Conservation (phyloP, 2,888 invertebrate genomes). For the Trachelus stipa region DNA sequence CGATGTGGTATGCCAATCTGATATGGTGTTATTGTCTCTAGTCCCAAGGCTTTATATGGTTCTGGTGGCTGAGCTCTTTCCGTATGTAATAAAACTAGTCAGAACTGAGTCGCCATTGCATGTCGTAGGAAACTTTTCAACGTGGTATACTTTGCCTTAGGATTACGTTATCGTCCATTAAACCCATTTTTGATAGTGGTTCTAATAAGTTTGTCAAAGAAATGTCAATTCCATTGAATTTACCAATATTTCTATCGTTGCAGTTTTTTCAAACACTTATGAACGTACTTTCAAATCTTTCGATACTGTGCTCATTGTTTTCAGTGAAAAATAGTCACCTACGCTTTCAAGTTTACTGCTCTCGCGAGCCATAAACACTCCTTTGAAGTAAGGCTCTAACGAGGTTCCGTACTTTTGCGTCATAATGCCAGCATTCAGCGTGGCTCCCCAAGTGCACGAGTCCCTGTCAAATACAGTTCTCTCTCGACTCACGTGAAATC, state of each 20-base stretch:
- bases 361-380: conserved; percentile 40
- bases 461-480: background rate
- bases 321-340: background rate
- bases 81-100: conserved; percentile 21
- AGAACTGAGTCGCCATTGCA: background rate
- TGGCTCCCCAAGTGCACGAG: conserved; percentile 29
- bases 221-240: background rate
- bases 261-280: background rate
- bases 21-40: conserved; percentile 47
- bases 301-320: background rate
- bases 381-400: conserved; percentile 46
- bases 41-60: conserved; percentile 13
- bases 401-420: conserved; percentile 41
- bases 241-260: background rate
- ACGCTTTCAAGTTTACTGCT: background rate
- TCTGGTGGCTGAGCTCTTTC: conserved; percentile 23
- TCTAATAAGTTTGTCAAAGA: background rate
- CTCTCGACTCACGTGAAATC: background rate
- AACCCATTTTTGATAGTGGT: background rate
- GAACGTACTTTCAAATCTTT: background rate
- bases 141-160: background rate
- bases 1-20: conserved; percentile 41
- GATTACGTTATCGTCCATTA: background rate
- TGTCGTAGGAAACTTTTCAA: background rate
- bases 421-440: conserved; percentile 44